Conservation (phyloP, 2,113 vertebrate genomes). For the Pseudopipra pipra region DNA sequence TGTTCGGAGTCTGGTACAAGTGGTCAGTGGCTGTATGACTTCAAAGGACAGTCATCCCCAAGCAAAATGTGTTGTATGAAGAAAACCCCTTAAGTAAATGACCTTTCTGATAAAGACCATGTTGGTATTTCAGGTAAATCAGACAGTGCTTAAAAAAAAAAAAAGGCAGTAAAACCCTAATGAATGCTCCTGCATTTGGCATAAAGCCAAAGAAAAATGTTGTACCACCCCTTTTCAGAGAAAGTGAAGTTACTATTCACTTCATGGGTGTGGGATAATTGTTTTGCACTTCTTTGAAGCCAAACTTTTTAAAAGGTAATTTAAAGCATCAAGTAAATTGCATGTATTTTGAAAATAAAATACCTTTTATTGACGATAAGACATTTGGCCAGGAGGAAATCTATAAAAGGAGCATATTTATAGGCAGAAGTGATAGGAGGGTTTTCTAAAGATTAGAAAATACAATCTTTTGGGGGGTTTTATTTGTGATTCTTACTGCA, state of each 20-base stretch:
- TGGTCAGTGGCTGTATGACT: neutral
- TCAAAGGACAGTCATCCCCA: neutral
- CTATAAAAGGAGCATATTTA: neutral
- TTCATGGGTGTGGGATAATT: constrained; percentile 42
- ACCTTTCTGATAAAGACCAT: neutral
- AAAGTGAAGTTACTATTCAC: constrained; percentile 27
- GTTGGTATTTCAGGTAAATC: neutral
- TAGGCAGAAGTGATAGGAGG: neutral
- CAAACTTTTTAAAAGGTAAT: neutral
- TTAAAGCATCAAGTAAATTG: constrained; percentile 30
- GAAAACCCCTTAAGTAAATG: neutral
- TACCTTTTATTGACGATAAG: neutral
- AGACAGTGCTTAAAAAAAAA: neutral
- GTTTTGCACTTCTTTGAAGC: constrained; percentile 2
- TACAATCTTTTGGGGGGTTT: neutral
- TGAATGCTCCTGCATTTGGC: neutral
- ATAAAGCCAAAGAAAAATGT: constrained; percentile 23
- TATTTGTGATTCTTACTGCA: neutral
- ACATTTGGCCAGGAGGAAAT: neutral
- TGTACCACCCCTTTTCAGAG: constrained; percentile 1
- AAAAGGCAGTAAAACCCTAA: neutral
- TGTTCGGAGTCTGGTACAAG: neutral
- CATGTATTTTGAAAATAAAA: neutral
- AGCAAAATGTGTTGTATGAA: neutral
- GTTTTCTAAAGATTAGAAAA: neutral